These are phyloP conservation scores for Thelaira solivaga DNA, from an alignment of 2,888 invertebrate genomes.

Conservation along the genomic window DNA sequence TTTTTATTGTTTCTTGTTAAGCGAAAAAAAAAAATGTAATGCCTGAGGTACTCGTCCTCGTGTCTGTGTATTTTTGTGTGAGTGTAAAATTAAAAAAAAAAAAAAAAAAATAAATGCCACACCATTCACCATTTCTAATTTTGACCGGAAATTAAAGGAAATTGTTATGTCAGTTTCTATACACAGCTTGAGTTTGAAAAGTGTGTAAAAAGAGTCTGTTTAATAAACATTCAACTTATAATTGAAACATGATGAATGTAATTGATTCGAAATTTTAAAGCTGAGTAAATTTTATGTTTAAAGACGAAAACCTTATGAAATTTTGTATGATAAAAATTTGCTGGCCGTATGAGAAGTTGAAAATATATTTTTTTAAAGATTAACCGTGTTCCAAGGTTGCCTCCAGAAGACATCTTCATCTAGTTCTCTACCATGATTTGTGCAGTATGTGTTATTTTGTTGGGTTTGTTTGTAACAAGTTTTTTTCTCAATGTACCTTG, in stretches of 20 bases:
- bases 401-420: no score
- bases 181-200: slow-evolving; percentile 20
- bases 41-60: no score
- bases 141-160: slow-evolving; percentile 61
- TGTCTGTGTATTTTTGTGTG: neutral
- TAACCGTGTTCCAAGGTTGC: no score
- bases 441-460: no score
- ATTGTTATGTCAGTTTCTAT: slow-evolving; percentile 56
- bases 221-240: neutral
- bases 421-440: no score
- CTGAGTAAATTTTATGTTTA: no score
- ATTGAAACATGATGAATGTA: slow-evolving; percentile 25
- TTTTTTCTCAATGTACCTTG: no score
- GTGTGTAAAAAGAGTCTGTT: neutral
- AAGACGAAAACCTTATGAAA: no score
- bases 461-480: no score
- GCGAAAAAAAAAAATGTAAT: slow-evolving; percentile 6
- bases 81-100: neutral
- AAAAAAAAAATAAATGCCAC: slow-evolving; percentile 13
- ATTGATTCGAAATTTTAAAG: slow-evolving; percentile 14
- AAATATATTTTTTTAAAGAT: no score
- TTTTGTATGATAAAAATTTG: no score
- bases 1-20: slow-evolving; percentile 16
- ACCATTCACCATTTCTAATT: slow-evolving; percentile 46
- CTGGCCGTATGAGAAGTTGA: no score